Base-by-base conservation (phyloP, 2,888 invertebrate genomes). In the Stictocephala bisonia region DNA sequence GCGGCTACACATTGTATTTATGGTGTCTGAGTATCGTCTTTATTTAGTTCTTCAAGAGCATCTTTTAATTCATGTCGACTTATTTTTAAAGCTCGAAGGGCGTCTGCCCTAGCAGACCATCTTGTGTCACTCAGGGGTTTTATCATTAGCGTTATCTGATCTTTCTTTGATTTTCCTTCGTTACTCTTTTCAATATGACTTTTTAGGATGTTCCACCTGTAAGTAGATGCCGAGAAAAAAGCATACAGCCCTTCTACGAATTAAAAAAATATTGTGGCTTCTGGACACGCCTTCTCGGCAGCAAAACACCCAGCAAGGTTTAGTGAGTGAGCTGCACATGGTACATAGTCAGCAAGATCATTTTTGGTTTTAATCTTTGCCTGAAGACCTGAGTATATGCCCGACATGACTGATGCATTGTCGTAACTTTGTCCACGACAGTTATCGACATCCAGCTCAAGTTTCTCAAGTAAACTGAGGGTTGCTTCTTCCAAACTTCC, bases 371-470 rank as follows among this genome's bases (percentile, higher is more conserved):
- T 51, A 18, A 67, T 53, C 53, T 67, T 50, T 2, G 56, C 15
- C 31, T 67, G 53, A 11, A 72, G 64, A 15, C 60, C 72, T 35
- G 58, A 50, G 44, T 69, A 72, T 2, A 11, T 11, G 7, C 72
- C 72, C 18, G 72, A 35, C 69, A 74, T 74, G 31, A 72, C 72
- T 11, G 77, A 64, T 18, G 80, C 80, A 76, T 81, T 81, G 73
- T 79, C 78, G 74, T 80, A 81, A 18, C 77, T 75, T 72, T 81
- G 79, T 29, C 80, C 79, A 20, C 79, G 76, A 74, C 80, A 80
- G 60, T 79, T 75, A 51, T 73, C 60, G 56, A 79, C 51, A 71
- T 78, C 64, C 41, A 72, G 29, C 20, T 66, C 22, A n/a, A 66
- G 50, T 56, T 75, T 40, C 11, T 75, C 51, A n/a, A 77, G 50